A percentile compares a stretch with the other conserved stretches of the same genome.
These are phyloP conservation scores for Plagodis dolabraria DNA, from an alignment of 2,888 invertebrate species.

Conservation along the genomic window DNA sequence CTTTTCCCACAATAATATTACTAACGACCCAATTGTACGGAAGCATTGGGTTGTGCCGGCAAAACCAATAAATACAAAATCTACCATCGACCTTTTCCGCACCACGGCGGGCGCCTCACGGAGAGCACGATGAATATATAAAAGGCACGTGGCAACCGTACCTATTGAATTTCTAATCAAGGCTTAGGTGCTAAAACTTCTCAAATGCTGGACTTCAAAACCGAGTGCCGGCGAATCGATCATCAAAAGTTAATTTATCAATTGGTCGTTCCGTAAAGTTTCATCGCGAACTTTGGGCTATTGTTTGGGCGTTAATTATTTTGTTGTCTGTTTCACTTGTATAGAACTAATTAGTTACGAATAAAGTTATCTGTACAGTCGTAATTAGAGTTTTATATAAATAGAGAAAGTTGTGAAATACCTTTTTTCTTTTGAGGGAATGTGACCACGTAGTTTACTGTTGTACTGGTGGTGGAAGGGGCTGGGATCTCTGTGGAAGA, in stretches of 20 bases:
- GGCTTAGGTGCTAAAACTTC: slow-evolving; percentile 63
- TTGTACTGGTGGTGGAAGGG: slow-evolving; percentile 89
- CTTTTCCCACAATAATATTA: slow-evolving; percentile 81
- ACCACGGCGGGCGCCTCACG: slow-evolving; percentile 53
- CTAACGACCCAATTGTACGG: slow-evolving; percentile 82
- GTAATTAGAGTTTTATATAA: slow-evolving; percentile 15
- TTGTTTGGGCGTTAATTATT: slow-evolving; percentile 55
- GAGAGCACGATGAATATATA: slow-evolving; percentile 67
- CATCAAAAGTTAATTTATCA: slow-evolving; percentile 64
- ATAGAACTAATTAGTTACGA: slow-evolving; percentile 30
- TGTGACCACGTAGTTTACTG: slow-evolving; percentile 83
- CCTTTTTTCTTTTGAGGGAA: slow-evolving; percentile 87
- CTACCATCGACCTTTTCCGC: slow-evolving; percentile 69
- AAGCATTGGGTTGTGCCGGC: slow-evolving; percentile 74
- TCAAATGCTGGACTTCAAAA: slow-evolving; percentile 44
- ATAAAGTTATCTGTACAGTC: slow-evolving; percentile 17
- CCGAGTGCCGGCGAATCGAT: slow-evolving; percentile 49
- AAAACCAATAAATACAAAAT: slow-evolving; percentile 83
- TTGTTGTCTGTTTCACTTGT: slow-evolving; percentile 37
- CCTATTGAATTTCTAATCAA: slow-evolving; percentile 63
- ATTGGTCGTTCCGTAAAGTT: slow-evolving; percentile 54
- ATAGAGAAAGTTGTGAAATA: slow-evolving; percentile 51
- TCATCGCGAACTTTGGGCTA: slow-evolving; percentile 41
- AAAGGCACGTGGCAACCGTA: slow-evolving; percentile 67
- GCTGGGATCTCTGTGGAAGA: slow-evolving; percentile 91